Evolutionary conservation across 2,888 invertebrate species (phyloP), one percentile per base, ranked within the genome.

Genomic region (Oscheius myriophilus): DNA sequence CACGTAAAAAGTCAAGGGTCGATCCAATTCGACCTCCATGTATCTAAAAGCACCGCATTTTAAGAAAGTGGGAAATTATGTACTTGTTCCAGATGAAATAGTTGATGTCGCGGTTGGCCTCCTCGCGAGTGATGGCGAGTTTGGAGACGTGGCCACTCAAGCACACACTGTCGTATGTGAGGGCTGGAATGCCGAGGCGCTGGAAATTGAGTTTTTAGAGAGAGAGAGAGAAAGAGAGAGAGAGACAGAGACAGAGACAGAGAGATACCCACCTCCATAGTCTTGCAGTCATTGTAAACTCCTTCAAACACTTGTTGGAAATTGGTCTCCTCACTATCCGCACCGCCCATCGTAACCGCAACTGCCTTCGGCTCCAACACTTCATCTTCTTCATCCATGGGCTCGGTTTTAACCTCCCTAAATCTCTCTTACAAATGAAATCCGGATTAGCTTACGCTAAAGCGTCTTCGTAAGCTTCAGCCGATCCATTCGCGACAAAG

Each of bases 61-160:
- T 11, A 18, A 63, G 25, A 23, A 49, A 18, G 46, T 3, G 11
- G 11, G 46, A 1, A 33, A 33, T 39, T 25, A 45, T 43, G n/a
- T 25, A 63, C 63, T 53, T 63, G 41, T 51, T 63, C 63, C 63
- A 63, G 3, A 63, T 11, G 63, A n/a, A 63, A 23, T 52, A 63
- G 43, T 63, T 63, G 14, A 53, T 41, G 51, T 63, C 63, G n/a
- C 63, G 63, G 18, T 52, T 41, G 23, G 21, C 52, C 18, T 53
- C 63, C 21, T 41, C 52, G n/a, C 63, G n/a, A 18, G 63, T 33
- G 18, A 63, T 42, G 53, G 52, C 63, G 52, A 63, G 41, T 51
- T 53, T 51, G n/a, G 53, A 52, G 9, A 63, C 63, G 2, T 18
- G n/a, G 12, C 63, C 63, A 3, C 52, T 42, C 3, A n/a, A 4